Percentiles rank a stretch among this genome's conserved stretches.
Evolutionary conservation across 2,888 invertebrate species (phyloP).

Genomic region (Arenicola marina): DNA sequence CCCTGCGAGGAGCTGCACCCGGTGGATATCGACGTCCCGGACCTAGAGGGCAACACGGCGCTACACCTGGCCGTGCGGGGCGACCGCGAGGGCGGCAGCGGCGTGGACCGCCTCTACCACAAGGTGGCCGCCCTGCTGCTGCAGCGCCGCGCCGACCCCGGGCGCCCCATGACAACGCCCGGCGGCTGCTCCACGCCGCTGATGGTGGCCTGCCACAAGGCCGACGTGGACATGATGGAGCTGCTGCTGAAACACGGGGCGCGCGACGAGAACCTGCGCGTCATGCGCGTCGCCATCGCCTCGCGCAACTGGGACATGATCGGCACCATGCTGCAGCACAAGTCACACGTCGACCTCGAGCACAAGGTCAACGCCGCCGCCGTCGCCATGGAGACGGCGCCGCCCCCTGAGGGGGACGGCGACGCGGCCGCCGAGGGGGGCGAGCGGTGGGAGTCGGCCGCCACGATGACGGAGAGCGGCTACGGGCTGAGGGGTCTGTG

Average conservation of each 20-base stretch:
- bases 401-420: neutral
- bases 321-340: constrained; percentile 75
- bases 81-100: constrained; percentile 21
- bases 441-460: neutral
- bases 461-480: neutral
- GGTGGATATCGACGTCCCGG: constrained; percentile 29
- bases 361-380: constrained; percentile 66
- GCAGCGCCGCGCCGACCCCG: constrained; percentile 80
- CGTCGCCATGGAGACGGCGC: neutral
- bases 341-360: constrained; percentile 79
- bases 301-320: constrained; percentile 72
- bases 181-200: constrained; percentile 57
- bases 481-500: constrained; percentile 1
- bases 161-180: constrained; percentile 68
- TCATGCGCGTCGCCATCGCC: constrained; percentile 76
- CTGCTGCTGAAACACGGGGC: constrained; percentile 80
- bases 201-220: constrained; percentile 73
- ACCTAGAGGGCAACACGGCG: constrained; percentile 40
- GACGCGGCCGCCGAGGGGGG: neutral
- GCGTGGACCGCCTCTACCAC: constrained; percentile 31
- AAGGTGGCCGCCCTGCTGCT: constrained; percentile 77
- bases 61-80: constrained; percentile 47
- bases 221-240: constrained; percentile 76
- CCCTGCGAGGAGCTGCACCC: constrained; percentile 18
- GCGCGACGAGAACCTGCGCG: constrained; percentile 80